Percentiles rank a stretch among this genome's conserved stretches.
phyloP scores from a whole-genome alignment of 2,113 vertebrate genomes.

The Dinomys branickii region DNA sequence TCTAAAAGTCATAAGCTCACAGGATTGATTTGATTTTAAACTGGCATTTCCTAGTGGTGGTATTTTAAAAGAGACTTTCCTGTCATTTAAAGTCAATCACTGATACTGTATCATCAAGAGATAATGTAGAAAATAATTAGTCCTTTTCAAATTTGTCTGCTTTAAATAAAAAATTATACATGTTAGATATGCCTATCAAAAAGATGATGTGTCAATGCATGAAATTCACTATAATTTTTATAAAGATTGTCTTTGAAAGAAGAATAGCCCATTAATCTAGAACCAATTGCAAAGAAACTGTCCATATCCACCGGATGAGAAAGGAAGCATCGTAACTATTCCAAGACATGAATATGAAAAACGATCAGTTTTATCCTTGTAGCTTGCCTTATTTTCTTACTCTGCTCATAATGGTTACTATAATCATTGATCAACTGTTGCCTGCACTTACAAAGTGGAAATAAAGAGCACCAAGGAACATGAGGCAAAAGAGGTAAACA shows the following conservation, averaged over 20 bases:
- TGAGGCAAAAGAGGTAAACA: slow-evolving; percentile 27
- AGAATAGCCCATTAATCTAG: slow-evolving; percentile 79
- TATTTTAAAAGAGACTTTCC: slow-evolving; percentile 79
- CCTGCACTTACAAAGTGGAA: slow-evolving; percentile 50
- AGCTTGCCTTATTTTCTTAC: slow-evolving; percentile 47
- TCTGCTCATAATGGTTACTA: slow-evolving; percentile 56
- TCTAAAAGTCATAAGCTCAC: slow-evolving; percentile 70
- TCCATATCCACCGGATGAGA: slow-evolving; percentile 53
- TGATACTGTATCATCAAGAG: slow-evolving; percentile 80
- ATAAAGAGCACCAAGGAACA: slow-evolving; percentile 52
- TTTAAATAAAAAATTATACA: slow-evolving; percentile 79
- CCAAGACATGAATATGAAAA: slow-evolving; percentile 65
- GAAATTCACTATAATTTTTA: slow-evolving; percentile 82
- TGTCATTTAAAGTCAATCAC: slow-evolving; percentile 83
- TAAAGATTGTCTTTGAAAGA: slow-evolving; percentile 83
- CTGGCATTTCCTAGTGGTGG: slow-evolving; percentile 73
- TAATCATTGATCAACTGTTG: slow-evolving; percentile 41
- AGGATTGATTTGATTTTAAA: slow-evolving; percentile 80
- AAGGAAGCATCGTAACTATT: slow-evolving; percentile 33
- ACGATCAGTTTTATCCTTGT: slow-evolving; percentile 45
- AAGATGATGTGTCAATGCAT: slow-evolving; percentile 72
- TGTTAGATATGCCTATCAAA: slow-evolving; percentile 81
- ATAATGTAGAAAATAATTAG: slow-evolving; percentile 81
- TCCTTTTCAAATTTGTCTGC: slow-evolving; percentile 81
- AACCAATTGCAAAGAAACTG: slow-evolving; percentile 71